A percentile compares a stretch with the other conserved stretches of the same genome.
These are phyloP conservation scores for Sebastes fasciatus DNA, from an alignment of 2,113 vertebrate genomes.

Conservation along the genomic window DNA sequence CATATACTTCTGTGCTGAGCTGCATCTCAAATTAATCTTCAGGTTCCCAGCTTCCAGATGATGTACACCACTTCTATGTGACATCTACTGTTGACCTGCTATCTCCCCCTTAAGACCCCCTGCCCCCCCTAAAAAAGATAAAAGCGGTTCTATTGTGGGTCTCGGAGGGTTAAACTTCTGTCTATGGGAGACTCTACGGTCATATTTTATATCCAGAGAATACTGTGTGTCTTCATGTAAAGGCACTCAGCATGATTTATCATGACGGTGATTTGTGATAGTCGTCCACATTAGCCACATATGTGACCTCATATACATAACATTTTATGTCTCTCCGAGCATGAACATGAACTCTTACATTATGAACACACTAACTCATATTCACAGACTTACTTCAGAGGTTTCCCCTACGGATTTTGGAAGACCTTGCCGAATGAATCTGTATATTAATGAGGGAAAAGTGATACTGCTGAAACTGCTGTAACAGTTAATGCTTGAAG, in stretches of 20 bases:
- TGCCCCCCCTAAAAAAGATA: too few relatives aligned
- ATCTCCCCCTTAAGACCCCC: too few relatives aligned
- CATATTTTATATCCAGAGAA: constrained; percentile 11
- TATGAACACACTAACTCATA: not conserved
- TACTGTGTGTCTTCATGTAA: not conserved
- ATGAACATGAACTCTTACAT: not conserved
- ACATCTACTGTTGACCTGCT: too few relatives aligned
- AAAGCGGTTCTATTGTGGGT: too few relatives aligned
- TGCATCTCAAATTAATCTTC: too few relatives aligned
- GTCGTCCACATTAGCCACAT: not conserved
- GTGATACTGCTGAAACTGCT: constrained; percentile 38
- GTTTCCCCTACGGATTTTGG: constrained; percentile 13
- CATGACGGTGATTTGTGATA: constrained; percentile 9
- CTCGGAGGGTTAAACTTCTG: not conserved
- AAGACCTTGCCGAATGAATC: constrained; percentile 43
- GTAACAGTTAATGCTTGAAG: constrained; percentile 15
- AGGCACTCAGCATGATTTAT: constrained; percentile 2
- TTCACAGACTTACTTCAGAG: constrained; percentile 14
- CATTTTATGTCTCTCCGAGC: not conserved
- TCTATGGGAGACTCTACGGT: not conserved
- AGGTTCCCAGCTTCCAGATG: too few relatives aligned
- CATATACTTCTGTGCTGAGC: too few relatives aligned
- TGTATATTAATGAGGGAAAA: constrained; percentile 49
- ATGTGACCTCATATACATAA: constrained; percentile 13
- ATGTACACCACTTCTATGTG: too few relatives aligned